phyloP scores from a whole-genome alignment of 2,113 vertebrate species.

The Anser cygnoides region DNA sequence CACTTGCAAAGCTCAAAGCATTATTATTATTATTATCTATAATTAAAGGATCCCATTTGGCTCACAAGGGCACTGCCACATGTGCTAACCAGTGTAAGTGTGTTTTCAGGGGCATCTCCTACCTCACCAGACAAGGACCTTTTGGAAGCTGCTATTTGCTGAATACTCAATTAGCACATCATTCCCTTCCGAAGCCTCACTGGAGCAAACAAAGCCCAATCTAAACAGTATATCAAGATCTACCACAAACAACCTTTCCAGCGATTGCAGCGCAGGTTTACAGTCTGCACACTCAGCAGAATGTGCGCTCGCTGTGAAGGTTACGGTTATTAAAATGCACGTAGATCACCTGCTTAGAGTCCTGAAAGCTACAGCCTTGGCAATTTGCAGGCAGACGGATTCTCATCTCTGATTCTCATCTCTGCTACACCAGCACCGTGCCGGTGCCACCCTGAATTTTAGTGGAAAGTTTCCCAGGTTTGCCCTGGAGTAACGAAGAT shows the following conservation, averaged over 20 bases:
- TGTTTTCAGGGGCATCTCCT: background rate
- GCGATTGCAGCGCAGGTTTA: background rate
- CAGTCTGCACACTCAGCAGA: constrained; percentile 50
- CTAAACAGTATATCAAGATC: background rate
- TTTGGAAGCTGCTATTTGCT: background rate
- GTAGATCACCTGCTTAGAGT: background rate
- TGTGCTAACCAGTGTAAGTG: accelerated
- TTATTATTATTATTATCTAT: background rate
- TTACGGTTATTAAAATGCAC: constrained; percentile 15
- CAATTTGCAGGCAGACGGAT: background rate
- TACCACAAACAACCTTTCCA: background rate
- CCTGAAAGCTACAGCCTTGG: background rate
- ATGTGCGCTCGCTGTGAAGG: background rate
- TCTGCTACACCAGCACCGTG: background rate
- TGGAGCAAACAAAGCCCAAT: constrained; percentile 4
- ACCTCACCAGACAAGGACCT: background rate
- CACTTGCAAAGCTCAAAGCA: background rate
- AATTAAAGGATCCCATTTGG: background rate
- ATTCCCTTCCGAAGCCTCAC: background rate
- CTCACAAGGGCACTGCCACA: background rate
- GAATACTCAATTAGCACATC: background rate
- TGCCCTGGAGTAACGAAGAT: background rate
- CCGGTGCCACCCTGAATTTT: background rate
- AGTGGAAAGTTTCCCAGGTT: background rate
- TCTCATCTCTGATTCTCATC: background rate